Percentiles rank a stretch among this genome's conserved stretches.
Conservation (phyloP, 2,888 invertebrate species). For the Drosophila testacea region DNA sequence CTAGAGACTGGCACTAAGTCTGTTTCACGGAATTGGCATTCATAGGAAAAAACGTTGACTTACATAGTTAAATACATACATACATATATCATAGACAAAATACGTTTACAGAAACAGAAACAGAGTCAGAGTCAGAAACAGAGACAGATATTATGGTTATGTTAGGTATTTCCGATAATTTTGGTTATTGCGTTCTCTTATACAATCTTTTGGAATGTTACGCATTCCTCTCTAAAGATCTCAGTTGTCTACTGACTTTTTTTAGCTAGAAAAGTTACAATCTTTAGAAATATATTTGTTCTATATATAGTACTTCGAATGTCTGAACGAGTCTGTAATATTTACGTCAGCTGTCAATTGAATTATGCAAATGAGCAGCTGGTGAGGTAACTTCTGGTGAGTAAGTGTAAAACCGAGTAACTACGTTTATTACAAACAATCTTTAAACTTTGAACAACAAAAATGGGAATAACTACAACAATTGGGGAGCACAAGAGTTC, state of each 20-base stretch:
- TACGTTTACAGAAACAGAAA: background rate
- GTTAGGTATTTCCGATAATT: constrained; percentile 46
- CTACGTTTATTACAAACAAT: constrained; percentile 14
- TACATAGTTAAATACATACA: background rate
- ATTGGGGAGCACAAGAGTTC: background rate
- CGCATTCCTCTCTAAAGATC: constrained; percentile 35
- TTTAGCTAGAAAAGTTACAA: background rate
- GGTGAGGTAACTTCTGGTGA: constrained; percentile 20
- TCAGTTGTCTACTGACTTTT: constrained; percentile 1
- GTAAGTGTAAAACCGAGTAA: constrained; percentile 28
- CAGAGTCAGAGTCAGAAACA: background rate
- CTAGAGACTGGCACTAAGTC: constrained; percentile 26
- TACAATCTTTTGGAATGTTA: constrained; percentile 55
- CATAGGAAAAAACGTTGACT: constrained; percentile 26
- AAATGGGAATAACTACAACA: background rate
- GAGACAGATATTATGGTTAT: constrained; percentile 11
- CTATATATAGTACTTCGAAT: constrained; percentile 8
- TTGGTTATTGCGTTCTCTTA: constrained; percentile 23
- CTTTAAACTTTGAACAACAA: background rate
- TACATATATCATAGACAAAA: background rate
- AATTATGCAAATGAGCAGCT: constrained; percentile 61
- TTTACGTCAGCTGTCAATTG: constrained; percentile 48
- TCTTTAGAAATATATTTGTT: background rate
- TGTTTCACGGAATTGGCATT: constrained; percentile 24
- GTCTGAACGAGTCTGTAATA: background rate